Evolutionary conservation across 1,140 invertebrate genomes (phyloP).

Genomic region (Ganaspis sp.): DNA sequence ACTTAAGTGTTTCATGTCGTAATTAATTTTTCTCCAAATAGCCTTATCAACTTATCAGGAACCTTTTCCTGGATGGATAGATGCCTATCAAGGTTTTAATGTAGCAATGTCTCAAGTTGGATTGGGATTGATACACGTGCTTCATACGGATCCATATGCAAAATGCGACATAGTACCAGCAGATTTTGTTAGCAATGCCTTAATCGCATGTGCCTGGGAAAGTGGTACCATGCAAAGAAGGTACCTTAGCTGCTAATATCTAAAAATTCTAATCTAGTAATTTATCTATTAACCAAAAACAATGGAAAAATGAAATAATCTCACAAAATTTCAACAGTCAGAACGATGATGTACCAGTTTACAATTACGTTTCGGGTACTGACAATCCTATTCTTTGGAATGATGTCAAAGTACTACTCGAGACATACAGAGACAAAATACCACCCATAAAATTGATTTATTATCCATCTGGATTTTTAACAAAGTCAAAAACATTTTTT

Average conservation of each 20-base stretch:
- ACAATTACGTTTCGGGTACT: slow-evolving; percentile 83
- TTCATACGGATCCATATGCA: slow-evolving; percentile 73
- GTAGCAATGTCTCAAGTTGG: slow-evolving; percentile 74
- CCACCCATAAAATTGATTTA: slow-evolving; percentile 78
- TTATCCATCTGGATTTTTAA: slow-evolving; percentile 77
- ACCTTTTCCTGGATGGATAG: slow-evolving; percentile 80
- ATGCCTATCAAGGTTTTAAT: slow-evolving; percentile 83
- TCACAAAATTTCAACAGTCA: slow-evolving; percentile 54
- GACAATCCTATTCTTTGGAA: slow-evolving; percentile 82
- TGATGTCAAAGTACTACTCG: slow-evolving; percentile 76
- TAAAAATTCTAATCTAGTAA: background rate
- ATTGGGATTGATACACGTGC: slow-evolving; percentile 79
- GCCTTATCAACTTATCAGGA: slow-evolving; percentile 66
- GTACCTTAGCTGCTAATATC: slow-evolving; percentile 29
- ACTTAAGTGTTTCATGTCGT: too few relatives aligned
- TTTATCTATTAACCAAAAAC: background rate
- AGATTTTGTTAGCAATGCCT: slow-evolving; percentile 80
- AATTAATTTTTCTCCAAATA: slow-evolving; percentile 47
- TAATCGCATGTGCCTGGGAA: slow-evolving; percentile 79
- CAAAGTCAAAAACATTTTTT: slow-evolving; percentile 75
- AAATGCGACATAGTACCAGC: slow-evolving; percentile 81
- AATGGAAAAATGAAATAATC: background rate
- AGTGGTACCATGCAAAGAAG: slow-evolving; percentile 41
- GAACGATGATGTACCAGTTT: slow-evolving; percentile 78
- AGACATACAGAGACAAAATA: slow-evolving; percentile 72